phyloP scores from a whole-genome alignment of 2,113 vertebrate species.

The Sterna hirundo region DNA sequence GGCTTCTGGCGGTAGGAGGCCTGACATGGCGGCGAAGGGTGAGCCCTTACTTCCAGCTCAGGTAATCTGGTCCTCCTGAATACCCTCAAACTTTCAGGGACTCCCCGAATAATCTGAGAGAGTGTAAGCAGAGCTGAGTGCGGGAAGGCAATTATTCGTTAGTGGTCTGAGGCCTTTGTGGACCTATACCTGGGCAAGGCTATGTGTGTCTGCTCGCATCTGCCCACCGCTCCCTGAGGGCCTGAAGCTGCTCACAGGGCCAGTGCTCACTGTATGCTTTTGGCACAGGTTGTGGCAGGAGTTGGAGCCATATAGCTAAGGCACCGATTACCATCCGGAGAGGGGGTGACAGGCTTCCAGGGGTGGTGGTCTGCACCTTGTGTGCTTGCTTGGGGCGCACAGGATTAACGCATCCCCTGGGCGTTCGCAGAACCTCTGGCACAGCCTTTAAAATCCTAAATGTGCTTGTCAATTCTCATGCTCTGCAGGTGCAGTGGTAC shows the following conservation, averaged over 20 bases:
- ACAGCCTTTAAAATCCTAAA: background rate
- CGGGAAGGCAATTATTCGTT: background rate
- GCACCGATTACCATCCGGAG: background rate
- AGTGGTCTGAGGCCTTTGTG: background rate
- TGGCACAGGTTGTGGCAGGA: background rate
- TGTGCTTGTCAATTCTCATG: accelerated
- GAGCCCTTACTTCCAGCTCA: background rate
- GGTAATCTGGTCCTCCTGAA: background rate
- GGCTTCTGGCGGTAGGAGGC: accelerated
- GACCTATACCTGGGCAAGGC: background rate
- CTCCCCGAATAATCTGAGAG: background rate
- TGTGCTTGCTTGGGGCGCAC: background rate
- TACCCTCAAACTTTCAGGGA: background rate
- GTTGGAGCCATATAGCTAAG: background rate
- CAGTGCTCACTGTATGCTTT: accelerated
- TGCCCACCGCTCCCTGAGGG: accelerated
- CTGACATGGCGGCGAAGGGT: accelerated
- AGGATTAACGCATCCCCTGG: background rate
- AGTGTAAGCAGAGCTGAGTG: background rate
- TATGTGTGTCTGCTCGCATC: accelerated
- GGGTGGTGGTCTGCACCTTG: background rate
- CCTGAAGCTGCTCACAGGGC: background rate
- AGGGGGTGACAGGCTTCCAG: background rate
- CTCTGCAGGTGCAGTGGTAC: background rate
- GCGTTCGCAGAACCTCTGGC: accelerated